phyloP scores from a whole-genome alignment of 2,888 invertebrate species.

The Hemistola chrysoprasaria region DNA sequence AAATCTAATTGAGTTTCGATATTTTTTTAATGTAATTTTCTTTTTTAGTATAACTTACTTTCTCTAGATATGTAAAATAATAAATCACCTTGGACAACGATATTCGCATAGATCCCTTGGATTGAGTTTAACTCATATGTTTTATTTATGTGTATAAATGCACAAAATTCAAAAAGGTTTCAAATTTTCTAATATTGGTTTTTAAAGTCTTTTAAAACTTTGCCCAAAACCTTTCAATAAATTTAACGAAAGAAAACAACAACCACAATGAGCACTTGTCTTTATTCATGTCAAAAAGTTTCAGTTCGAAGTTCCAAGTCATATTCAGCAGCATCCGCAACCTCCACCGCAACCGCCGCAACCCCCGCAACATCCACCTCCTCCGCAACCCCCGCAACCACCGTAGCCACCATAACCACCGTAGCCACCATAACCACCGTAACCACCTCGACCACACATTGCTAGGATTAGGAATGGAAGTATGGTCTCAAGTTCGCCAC shows the following conservation, averaged over 20 bases:
- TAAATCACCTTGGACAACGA: no score
- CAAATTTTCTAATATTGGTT: no score
- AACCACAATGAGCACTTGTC: neutral
- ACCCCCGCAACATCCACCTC: conserved; percentile 28
- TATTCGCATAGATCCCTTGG: no score
- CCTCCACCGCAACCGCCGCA: conserved; percentile 29
- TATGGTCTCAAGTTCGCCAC: conserved; percentile 18
- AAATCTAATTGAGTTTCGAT: no score
- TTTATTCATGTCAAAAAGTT: neutral
- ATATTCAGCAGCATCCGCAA: conserved; percentile 22
- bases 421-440: conserved; percentile 18
- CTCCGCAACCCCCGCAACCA: conserved; percentile 29
- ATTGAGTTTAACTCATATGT: no score
- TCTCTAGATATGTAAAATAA: no score
- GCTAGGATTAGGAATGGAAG: conserved; percentile 25
- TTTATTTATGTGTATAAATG: no score
- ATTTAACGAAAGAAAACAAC: conserved; percentile 5
- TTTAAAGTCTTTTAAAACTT: no score
- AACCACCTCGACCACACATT: conserved; percentile 19
- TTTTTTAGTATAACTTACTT: no score
- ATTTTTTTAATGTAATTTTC: no score
- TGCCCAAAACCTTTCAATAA: no score
- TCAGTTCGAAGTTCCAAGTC: neutral
- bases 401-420: conserved; percentile 20
- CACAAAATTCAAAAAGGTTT: no score